phyloP scores from a whole-genome alignment of 2,888 invertebrate genomes.

The Lithophane leautieri region DNA sequence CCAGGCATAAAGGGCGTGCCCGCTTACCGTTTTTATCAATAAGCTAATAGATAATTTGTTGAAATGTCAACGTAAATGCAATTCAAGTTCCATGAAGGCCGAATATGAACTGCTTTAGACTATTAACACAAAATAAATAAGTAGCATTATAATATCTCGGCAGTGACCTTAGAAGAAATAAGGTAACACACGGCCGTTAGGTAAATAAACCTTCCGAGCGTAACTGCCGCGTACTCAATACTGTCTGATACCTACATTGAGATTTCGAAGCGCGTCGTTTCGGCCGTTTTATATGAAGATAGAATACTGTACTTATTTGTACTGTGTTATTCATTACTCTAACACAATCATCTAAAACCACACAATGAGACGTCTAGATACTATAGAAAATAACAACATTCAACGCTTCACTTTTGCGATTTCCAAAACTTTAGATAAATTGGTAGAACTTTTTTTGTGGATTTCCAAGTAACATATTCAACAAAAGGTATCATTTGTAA shows the following conservation, averaged over 20 bases:
- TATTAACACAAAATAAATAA: no score
- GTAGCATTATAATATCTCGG: no score
- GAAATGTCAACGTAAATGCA: neutral
- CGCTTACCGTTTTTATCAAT: no score
- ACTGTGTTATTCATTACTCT: neutral
- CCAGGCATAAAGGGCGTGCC: no score
- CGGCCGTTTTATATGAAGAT: no score
- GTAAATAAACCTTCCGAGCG: no score
- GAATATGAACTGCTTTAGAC: neutral
- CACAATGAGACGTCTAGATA: slow-evolving; percentile 33
- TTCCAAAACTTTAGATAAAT: slow-evolving; percentile 3
- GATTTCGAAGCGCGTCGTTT: no score
- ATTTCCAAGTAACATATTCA: neutral
- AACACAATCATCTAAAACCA: neutral
- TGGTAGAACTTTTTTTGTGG: neutral
- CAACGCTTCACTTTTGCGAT: neutral
- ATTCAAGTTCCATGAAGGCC: slow-evolving; percentile 8
- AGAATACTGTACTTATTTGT: no score
- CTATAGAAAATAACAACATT: slow-evolving; percentile 9
- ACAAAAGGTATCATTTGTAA: neutral
- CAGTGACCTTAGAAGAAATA: no score
- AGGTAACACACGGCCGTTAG: no score
- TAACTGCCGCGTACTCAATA: no score
- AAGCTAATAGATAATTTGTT: neutral
- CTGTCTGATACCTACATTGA: no score